A percentile compares a stretch with the other conserved stretches of the same genome.
Evolutionary conservation across 1,140 invertebrate species (phyloP).

Genomic region (Drosophila kanapiae): DNA sequence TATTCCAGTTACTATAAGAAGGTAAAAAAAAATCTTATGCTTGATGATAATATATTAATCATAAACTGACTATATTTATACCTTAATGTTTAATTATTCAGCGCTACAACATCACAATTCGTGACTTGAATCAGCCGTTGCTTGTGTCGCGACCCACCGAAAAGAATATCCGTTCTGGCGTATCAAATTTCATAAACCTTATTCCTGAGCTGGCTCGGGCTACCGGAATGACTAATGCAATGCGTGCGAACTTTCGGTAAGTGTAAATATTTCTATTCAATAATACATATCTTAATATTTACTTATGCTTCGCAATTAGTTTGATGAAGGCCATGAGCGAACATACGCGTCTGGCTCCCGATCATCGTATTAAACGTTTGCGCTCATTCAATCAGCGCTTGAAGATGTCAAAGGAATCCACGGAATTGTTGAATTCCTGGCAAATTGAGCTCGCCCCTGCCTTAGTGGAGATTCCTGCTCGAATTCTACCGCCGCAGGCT

Average conservation of each 20-base stretch:
- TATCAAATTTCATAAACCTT: constrained; percentile 88
- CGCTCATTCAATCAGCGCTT: constrained; percentile 87
- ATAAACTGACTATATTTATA: constrained; percentile 12
- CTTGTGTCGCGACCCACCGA: constrained; percentile 88
- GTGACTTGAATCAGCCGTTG: constrained; percentile 88
- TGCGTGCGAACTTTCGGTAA: constrained; percentile 86
- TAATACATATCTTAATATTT: background rate
- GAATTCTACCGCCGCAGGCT: constrained; percentile 87
- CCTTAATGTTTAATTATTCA: constrained; percentile 19
- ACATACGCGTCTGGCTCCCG: constrained; percentile 88
- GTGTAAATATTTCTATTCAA: background rate
- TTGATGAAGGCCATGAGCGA: constrained; percentile 88
- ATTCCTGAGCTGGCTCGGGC: constrained; percentile 91
- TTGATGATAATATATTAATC: background rate
- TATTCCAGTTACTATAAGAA: constrained; percentile 92
- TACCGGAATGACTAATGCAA: constrained; percentile 88
- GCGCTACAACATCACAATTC: constrained; percentile 88
- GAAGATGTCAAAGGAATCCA: constrained; percentile 85
- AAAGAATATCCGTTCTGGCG: constrained; percentile 87
- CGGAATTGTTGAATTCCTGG: constrained; percentile 88
- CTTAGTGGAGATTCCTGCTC: constrained; percentile 88
- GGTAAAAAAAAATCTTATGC: constrained; percentile 72
- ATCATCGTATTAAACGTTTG: constrained; percentile 88
- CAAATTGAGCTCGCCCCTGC: constrained; percentile 87
- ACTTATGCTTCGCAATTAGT: constrained; percentile 40